Evolutionary conservation across 2,113 vertebrate species (phyloP), one percentile per base, ranked within the genome.

Genomic region (Dipodomys merriami): DNA sequence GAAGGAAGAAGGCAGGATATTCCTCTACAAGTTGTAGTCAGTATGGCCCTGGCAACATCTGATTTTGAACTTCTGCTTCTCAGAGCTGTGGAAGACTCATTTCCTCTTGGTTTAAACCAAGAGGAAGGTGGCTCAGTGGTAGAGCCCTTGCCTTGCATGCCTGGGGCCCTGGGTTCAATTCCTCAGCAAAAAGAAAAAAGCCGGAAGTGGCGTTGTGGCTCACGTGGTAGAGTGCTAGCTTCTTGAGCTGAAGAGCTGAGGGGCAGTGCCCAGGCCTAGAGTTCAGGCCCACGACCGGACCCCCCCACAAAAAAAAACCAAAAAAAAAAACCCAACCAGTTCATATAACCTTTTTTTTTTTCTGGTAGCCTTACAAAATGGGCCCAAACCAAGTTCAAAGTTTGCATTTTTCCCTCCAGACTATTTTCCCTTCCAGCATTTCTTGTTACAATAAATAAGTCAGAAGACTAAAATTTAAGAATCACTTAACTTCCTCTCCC

Each of bases 341-440:
- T 35, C 68, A 5, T 85, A 25, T 49, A n/a, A 79, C 3, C 15
- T 57, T 16, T 12, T 53, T 49, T 84, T 57, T 91, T 27, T 62
- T 62, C 10, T 62, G 65, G 16, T 8, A 27, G 2, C 57, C 44
- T 35, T 65, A 46, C 46, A n/a, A 86, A 74, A 79, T 22, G 16
- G 3, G 30, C 22, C 53, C 10, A 68, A 33, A 16, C 5, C 13
- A 33, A 84, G 30, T 29, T 67, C 77, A 39, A 27, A 22, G 0
- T 77, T 94, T 77, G 64, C 57, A 18, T 71, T 19, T 18, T 35
- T n/a, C 88, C 82, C 80, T 72, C 94, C 72, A 68, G 23, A 20
- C 10, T 79, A n/a, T 15, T 80, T 67, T 79, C 49, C 73, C 62
- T 72, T 72, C 30, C 1, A 11, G 69, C 29, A 46, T 33, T 49